Evolutionary conservation across 2,888 invertebrate genomes (phyloP).

Genomic region (Zygaena filipendulae): DNA sequence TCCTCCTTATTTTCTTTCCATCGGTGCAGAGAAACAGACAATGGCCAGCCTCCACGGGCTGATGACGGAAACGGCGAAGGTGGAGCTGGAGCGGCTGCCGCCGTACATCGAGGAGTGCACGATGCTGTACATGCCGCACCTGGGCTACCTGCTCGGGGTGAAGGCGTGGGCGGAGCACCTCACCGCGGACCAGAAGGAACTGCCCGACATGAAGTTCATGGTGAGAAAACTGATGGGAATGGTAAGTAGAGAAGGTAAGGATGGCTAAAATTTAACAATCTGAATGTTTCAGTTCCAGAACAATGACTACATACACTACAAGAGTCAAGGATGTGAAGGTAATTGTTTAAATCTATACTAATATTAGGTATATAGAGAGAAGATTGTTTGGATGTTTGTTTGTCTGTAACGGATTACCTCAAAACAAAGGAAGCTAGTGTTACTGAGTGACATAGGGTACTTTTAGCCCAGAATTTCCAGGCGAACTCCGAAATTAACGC

Average conservation of each 20-base stretch:
- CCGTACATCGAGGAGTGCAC: slow-evolving; percentile 73
- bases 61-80: slow-evolving; percentile 76
- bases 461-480: too few relatives aligned
- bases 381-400: too few relatives aligned
- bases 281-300: slow-evolving; percentile 71
- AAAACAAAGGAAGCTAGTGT: too few relatives aligned
- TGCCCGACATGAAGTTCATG: slow-evolving; percentile 78
- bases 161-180: slow-evolving; percentile 71
- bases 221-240: slow-evolving; percentile 36
- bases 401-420: too few relatives aligned
- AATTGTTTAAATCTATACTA: slow-evolving; percentile 15
- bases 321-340: slow-evolving; percentile 75
- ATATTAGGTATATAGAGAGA: too few relatives aligned
- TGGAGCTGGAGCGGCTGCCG: slow-evolving; percentile 76
- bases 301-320: slow-evolving; percentile 75
- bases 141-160: slow-evolving; percentile 84
- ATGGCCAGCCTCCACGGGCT: slow-evolving; percentile 77
- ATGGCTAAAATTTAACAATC: slow-evolving; percentile 3
- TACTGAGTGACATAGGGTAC: too few relatives aligned
- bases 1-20: too few relatives aligned
- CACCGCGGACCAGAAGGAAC: slow-evolving; percentile 62
- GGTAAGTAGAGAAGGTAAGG: neutral
- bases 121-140: slow-evolving; percentile 77
- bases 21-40: slow-evolving; percentile 73
- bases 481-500: too few relatives aligned